Base-by-base conservation (phyloP, 2,797 vertebrate species). In the Selene dorsalis region DNA sequence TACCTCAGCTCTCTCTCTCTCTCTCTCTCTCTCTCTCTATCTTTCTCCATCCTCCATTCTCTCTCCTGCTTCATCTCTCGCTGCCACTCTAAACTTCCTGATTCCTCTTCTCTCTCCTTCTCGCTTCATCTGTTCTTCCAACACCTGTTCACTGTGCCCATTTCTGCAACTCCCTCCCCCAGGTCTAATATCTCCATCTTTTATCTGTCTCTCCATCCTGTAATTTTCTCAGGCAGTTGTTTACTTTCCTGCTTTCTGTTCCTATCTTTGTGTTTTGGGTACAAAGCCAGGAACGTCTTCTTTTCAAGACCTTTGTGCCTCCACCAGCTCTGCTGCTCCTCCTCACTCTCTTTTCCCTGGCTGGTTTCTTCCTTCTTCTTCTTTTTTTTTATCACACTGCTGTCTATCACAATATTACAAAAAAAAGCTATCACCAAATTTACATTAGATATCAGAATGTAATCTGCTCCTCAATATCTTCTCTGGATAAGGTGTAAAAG, bases 111-210 rank as follows among this genome's bases (percentile, higher is more conserved):
- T 50, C 71, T 20, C 66, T 82, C 67, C 30, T 5, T 22, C 9
- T 73, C 41, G 68, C 61, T 84, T 45, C 0, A 30, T 84, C 86
- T 20, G 32, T 86, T 79, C 70, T 80, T 84, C 77, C 86, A 72
- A 65, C 86, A 88, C 84, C 86, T 88, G 88, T 79, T 83, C 75
- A 0, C 65, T 65, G 28, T 30, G 58, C 62, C 50, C n/a, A 0
- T 50, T 58, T 76, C 68, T 74, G 74, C 69, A 24, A 59, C 41
- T 73, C 28, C 52, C 45, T 58, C 63, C 66, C 30, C 2, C 65
- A 30, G 35, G 65, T 78, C 67, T 45, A 28, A 61, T 50, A 63
- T 82, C 75, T 76, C 43, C 32, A 59, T 63, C 32, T 39, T 39
- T 69, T 70, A 66, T 26, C 22, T 41, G 55, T 56, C 63, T 53